phyloP scores from a whole-genome alignment of 2,113 vertebrate genomes.

The Potamarius usumacintae region DNA sequence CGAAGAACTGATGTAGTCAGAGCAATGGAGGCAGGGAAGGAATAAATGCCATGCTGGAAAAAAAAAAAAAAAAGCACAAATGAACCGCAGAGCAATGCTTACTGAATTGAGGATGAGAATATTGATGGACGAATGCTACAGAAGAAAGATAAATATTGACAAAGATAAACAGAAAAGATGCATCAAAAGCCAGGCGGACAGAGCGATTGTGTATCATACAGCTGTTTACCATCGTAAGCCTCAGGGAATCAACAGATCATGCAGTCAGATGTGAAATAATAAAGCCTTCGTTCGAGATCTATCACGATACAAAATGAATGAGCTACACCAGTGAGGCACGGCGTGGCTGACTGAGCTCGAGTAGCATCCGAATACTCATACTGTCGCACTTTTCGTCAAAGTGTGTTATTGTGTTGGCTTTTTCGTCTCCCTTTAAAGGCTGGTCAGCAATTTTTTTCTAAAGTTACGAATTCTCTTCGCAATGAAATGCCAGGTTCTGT shows the following conservation, averaged over 20 bases:
- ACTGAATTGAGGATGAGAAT: background rate
- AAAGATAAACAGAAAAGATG: background rate
- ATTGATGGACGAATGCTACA: background rate
- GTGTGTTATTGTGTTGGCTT: background rate
- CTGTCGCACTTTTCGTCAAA: background rate
- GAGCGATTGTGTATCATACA: background rate
- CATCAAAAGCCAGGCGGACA: background rate
- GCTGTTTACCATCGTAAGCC: background rate
- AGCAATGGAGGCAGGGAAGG: background rate
- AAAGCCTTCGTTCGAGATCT: too few relatives aligned
- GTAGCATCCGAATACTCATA: background rate
- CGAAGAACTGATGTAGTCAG: background rate
- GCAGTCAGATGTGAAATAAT: background rate
- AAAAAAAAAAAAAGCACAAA: background rate
- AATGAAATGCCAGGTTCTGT: background rate
- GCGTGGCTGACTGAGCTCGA: background rate
- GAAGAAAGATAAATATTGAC: constrained; percentile 1
- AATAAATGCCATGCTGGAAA: background rate
- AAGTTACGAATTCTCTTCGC: background rate
- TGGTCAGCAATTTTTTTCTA: background rate
- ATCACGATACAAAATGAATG: background rate
- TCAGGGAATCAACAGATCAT: background rate
- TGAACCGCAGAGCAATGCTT: background rate
- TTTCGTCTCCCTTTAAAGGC: background rate
- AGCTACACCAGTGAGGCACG: background rate